A percentile compares a stretch with the other conserved stretches of the same genome.
These are phyloP conservation scores for Parauchenoglanis ngamensis DNA, from an alignment of 2,797 vertebrate species.

Conservation along the genomic window DNA sequence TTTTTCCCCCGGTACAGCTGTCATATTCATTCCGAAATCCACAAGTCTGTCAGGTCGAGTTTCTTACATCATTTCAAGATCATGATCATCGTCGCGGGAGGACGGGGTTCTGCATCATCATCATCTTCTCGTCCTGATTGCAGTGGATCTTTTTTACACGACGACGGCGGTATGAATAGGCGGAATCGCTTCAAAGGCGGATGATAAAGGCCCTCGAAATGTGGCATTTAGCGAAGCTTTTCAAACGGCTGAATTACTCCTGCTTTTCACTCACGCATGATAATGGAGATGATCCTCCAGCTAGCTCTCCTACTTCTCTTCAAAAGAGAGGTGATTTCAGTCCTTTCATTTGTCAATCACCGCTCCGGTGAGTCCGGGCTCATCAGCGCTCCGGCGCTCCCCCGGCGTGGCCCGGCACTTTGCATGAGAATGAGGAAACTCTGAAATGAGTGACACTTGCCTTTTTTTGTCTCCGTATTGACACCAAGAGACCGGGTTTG, in stretches of 20 bases:
- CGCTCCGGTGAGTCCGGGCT: constrained; percentile 33
- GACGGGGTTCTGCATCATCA: not conserved
- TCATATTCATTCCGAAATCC: not conserved
- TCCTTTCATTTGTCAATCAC: constrained; percentile 76
- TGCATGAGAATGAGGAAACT: constrained; percentile 53
- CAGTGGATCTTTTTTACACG: constrained; percentile 27
- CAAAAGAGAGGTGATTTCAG: constrained; percentile 72
- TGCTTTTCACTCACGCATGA: constrained; percentile 69
- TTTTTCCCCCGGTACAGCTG: not conserved
- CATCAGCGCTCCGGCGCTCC: constrained; percentile 38
- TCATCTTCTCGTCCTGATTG: constrained; percentile 3
- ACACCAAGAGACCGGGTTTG: constrained; percentile 16
- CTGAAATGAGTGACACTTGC: constrained; percentile 34
- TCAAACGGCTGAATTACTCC: constrained; percentile 69
- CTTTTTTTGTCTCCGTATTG: constrained; percentile 38
- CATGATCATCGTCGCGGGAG: not conserved
- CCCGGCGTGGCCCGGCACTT: constrained; percentile 32
- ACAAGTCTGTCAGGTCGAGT: not conserved
- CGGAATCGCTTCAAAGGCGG: constrained; percentile 20
- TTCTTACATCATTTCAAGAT: not conserved
- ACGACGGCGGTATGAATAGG: constrained; percentile 34
- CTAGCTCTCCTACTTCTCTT: constrained; percentile 68
- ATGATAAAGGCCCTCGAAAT: constrained; percentile 39
- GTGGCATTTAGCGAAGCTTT: constrained; percentile 67
- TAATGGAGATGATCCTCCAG: constrained; percentile 74